Percentiles rank a stretch among this genome's conserved stretches.
These are phyloP conservation scores for Apodemia hepburni DNA, from an alignment of 2,888 invertebrate genomes.

Conservation along the genomic window DNA sequence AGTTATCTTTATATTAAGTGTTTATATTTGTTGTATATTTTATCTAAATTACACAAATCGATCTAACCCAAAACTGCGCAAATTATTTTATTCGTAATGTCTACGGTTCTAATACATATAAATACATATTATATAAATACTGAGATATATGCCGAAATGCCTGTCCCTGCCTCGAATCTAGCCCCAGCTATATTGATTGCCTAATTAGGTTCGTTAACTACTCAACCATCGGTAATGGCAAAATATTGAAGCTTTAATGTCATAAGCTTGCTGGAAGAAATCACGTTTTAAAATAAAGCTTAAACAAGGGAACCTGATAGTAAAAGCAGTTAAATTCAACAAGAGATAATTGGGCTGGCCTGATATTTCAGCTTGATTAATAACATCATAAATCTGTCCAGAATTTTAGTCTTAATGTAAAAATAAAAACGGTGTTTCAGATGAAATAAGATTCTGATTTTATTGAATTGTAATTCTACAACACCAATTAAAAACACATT, in stretches of 20 bases:
- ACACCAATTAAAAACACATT: neutral
- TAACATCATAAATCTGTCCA: conserved; percentile 57
- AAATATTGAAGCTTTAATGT: neutral
- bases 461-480: conserved; percentile 30
- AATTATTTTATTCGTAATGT: too few species aligned
- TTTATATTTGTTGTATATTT: too few species aligned
- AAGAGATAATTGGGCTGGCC: conserved; percentile 55
- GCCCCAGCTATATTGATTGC: too few species aligned
- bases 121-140: too few species aligned
- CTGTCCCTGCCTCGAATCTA: too few species aligned
- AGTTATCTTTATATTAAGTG: too few species aligned
- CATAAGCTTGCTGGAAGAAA: conserved; percentile 12
- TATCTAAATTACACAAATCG: too few species aligned
- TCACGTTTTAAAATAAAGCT: conserved; percentile 25
- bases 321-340: conserved; percentile 45
- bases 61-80: too few species aligned
- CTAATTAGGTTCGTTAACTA: too few species aligned
- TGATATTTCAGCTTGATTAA: conserved; percentile 66
- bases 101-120: too few species aligned
- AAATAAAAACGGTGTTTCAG: conserved; percentile 50
- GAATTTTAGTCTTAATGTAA: conserved; percentile 46
- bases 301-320: conserved; percentile 30
- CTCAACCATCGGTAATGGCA: too few species aligned
- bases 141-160: too few species aligned
- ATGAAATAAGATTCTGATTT: conserved; percentile 42